Percentiles rank a stretch among this genome's conserved stretches.
phyloP scores from a whole-genome alignment of 2,888 invertebrate species.

The Acleris holmiana region DNA sequence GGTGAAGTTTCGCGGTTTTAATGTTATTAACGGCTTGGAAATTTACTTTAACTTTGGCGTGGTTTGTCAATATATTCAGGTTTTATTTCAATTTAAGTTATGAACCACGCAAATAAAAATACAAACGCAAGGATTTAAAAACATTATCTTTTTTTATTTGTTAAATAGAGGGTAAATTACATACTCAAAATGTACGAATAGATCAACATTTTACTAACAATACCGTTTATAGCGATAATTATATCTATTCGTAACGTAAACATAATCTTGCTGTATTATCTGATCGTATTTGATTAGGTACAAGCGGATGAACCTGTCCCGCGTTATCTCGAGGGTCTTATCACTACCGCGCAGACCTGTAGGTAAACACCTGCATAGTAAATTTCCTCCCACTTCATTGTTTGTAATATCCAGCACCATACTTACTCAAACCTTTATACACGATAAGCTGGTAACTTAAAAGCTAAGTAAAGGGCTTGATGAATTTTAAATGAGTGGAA shows the following conservation, averaged over 20 bases:
- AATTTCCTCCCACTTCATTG: constrained; percentile 11
- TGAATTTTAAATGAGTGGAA: constrained; percentile 39
- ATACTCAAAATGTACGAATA: too few relatives aligned
- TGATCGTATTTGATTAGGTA: constrained; percentile 12
- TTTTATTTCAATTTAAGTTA: too few relatives aligned
- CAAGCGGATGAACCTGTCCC: constrained; percentile 5
- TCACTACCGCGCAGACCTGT: constrained; percentile 16
- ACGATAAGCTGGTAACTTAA: constrained; percentile 29
- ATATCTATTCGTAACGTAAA: not conserved
- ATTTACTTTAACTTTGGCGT: too few relatives aligned
- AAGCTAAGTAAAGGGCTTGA: constrained; percentile 36
- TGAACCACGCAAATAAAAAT: too few relatives aligned
- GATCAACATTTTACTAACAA: too few relatives aligned
- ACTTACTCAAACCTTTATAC: constrained; percentile 10
- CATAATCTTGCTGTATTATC: not conserved
- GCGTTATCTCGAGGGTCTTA: constrained; percentile 23
- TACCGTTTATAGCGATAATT: not conserved
- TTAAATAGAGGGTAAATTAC: too few relatives aligned
- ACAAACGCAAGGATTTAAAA: too few relatives aligned
- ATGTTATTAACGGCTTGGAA: too few relatives aligned
- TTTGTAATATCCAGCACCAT: constrained; percentile 10
- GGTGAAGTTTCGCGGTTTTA: too few relatives aligned
- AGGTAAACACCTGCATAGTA: constrained; percentile 18
- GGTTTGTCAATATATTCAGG: too few relatives aligned
- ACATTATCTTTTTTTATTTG: too few relatives aligned